phyloP scores from a whole-genome alignment of 2,113 vertebrate genomes.

The Amphiprion percula region DNA sequence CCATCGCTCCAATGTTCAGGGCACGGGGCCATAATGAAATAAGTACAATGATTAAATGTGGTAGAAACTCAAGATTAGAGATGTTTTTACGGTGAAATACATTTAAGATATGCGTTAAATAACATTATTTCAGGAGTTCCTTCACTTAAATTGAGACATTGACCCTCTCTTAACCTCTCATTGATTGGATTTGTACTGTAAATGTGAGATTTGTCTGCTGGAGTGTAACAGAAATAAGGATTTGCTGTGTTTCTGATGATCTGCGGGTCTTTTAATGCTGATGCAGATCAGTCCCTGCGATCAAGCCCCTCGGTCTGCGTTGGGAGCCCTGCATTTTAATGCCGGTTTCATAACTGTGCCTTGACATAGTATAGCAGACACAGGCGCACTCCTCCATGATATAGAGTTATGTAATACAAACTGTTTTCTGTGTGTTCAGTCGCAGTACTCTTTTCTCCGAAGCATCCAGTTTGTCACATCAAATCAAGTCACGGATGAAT shows the following conservation, averaged over 20 bases:
- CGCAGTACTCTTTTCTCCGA: conserved; percentile 47
- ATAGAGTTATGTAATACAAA: conserved; percentile 73
- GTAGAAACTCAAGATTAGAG: conserved; percentile 21
- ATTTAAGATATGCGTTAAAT: not conserved
- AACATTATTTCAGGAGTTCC: not conserved
- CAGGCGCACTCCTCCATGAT: conserved; percentile 56
- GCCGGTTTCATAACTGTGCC: conserved; percentile 73
- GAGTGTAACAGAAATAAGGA: conserved; percentile 18
- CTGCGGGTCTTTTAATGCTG: conserved; percentile 31
- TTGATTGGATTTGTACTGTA: conserved; percentile 48
- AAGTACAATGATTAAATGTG: conserved; percentile 44
- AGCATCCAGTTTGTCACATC: conserved; percentile 70
- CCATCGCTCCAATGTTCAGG: conserved; percentile 33
- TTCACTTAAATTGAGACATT: conserved; percentile 5
- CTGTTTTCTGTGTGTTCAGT: conserved; percentile 67
- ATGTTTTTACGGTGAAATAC: conserved; percentile 6
- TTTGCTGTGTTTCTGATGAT: conserved; percentile 17
- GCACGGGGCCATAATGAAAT: conserved; percentile 25
- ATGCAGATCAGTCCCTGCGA: conserved; percentile 43
- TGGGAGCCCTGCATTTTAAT: conserved; percentile 71
- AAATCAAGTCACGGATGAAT: conserved; percentile 68
- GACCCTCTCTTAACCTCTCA: conserved; percentile 31
- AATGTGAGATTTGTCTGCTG: conserved; percentile 12
- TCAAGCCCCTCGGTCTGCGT: conserved; percentile 40
- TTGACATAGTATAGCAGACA: conserved; percentile 61